Evolutionary conservation across 2,888 invertebrate species (phyloP), one percentile per base, ranked within the genome.

Genomic region (Drosophila ustulata): DNA sequence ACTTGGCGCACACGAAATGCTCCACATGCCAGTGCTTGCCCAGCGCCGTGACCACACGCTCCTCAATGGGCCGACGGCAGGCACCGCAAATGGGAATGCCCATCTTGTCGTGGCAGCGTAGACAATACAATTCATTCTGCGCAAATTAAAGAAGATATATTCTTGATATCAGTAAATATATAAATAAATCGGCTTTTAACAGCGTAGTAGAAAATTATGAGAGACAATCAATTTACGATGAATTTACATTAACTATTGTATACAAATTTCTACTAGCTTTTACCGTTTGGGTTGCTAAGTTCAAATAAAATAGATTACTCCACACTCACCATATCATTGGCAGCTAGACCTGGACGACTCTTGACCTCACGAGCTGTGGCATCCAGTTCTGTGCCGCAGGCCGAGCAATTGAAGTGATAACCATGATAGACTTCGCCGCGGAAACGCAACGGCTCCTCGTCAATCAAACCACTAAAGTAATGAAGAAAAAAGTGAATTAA

Each of bases 61-160:
- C 99, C 92, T 99, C 99, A 80, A 99, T 99, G 1, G 99, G 99
- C 30, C 99, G 96, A 56, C 99, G 96, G 92, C 99, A 99, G 56
- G 99, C 99, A 32, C 99, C 99, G 92, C 99, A 99, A 84, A 99
- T 99, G n/a, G 99, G 99, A 76, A 99, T 98, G 30, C 99, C 99
- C 99, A 99, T 99, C 94, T 99, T 99, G 93, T 99, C 99, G 91
- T 99, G 99, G 91, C 99, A 99, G 59, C 99, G 95, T 78, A 99
- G 94, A 91, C 99, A 99, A 93, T 99, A 99, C 61, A 99, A 93
- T 90, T 99, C 99, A 91, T 98, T 97, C 96, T 96, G 89, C 50
- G 5, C 0, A 39, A 30, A 55, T 6, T n/a, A 53, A 8, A 37
- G 3, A 4, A 1, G 4, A 30, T 25, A 26, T 9, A 30, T 30